Evolutionary conservation across 2,797 vertebrate genomes (phyloP).

Genomic region (Macropodus opercularis): DNA sequence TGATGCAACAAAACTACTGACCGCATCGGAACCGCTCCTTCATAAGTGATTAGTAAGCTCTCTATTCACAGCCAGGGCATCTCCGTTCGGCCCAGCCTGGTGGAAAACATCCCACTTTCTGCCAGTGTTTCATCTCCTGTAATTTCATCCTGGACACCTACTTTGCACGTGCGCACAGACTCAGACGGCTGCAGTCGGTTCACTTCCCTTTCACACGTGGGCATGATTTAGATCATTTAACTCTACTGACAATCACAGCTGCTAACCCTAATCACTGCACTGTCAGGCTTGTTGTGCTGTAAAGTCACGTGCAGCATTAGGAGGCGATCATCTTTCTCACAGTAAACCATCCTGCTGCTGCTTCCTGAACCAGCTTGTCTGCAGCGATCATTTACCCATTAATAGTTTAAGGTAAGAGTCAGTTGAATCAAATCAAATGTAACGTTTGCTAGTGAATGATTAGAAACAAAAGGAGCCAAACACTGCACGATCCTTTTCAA

Average conservation of each 20-base stretch:
- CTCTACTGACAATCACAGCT: constrained; percentile 34
- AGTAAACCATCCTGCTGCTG: constrained; percentile 12
- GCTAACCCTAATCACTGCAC: constrained; percentile 28
- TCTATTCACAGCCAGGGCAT: background rate
- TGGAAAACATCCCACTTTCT: background rate
- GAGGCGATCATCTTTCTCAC: constrained; percentile 26
- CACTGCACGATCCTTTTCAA: background rate
- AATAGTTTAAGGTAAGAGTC: background rate
- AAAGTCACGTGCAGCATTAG: constrained; percentile 18
- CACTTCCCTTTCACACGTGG: constrained; percentile 33
- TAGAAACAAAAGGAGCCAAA: background rate
- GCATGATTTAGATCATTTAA: constrained; percentile 39
- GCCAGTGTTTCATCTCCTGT: too few relatives aligned
- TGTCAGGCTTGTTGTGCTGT: constrained; percentile 19
- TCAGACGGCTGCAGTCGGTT: constrained; percentile 29
- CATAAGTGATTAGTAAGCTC: background rate
- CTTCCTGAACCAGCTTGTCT: constrained; percentile 22
- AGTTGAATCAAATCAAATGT: background rate
- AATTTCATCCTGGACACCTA: too few relatives aligned
- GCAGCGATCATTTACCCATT: constrained; percentile 33
- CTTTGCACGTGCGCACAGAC: constrained; percentile 10
- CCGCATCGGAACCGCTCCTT: background rate
- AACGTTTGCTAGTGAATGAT: background rate
- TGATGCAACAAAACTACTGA: background rate
- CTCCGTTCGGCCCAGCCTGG: background rate